These are phyloP conservation scores for Anthophora plumipes DNA, from an alignment of 2,888 invertebrate species.

Conservation along the genomic window DNA sequence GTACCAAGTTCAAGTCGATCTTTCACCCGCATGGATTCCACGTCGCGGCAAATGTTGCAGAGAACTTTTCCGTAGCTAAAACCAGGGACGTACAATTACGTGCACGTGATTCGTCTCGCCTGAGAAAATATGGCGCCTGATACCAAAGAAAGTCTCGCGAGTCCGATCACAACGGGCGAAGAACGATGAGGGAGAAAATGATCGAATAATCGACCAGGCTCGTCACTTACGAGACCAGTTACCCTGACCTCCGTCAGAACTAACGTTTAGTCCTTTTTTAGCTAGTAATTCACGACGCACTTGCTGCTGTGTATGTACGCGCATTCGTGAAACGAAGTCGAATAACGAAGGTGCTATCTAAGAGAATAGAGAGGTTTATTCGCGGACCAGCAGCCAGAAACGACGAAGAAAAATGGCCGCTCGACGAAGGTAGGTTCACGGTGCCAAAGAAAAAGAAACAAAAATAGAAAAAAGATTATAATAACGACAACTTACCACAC, in stretches of 20 bases:
- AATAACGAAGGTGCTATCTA: slow-evolving; percentile 82
- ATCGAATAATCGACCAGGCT: not conserved
- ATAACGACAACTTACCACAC: not conserved
- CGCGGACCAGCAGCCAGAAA: slow-evolving; percentile 69
- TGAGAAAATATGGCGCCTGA: not conserved
- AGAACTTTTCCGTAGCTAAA: not conserved
- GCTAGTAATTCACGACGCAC: slow-evolving; percentile 60
- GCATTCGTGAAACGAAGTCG: slow-evolving; percentile 74
- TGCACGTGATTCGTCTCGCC: not conserved
- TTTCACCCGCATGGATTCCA: slow-evolving; percentile 30
- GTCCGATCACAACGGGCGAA: not conserved
- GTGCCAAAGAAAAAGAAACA: slow-evolving; percentile 54
- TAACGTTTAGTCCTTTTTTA: slow-evolving; percentile 61
- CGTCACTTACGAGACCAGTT: slow-evolving; percentile 50
- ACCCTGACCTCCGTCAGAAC: slow-evolving; percentile 41
- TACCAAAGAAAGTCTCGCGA: slow-evolving; percentile 9
- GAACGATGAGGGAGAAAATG: not conserved
- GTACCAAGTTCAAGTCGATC: slow-evolving; percentile 37
- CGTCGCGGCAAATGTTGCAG: not conserved
- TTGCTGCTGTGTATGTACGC: slow-evolving; percentile 63
- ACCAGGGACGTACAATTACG: slow-evolving; percentile 11
- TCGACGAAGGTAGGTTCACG: slow-evolving; percentile 29
- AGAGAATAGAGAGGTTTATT: slow-evolving; percentile 71
- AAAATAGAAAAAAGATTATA: not conserved
- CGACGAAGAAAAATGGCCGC: not conserved